These are phyloP conservation scores for Oconnorella tubifera DNA, from an alignment of 2,888 invertebrate species.

Conservation along the genomic window DNA sequence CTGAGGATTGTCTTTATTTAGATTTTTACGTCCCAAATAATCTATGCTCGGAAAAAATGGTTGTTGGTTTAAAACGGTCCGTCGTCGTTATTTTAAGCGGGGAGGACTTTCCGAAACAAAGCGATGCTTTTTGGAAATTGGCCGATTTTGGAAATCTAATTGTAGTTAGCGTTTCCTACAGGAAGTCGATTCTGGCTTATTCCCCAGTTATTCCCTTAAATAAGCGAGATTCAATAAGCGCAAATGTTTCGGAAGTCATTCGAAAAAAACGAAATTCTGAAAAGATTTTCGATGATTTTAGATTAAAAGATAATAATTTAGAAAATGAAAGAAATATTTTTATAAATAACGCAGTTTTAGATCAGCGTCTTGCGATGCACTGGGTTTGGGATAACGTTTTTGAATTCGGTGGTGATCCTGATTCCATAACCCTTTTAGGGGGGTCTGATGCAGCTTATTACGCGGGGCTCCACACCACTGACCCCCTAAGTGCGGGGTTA, in stretches of 20 bases:
- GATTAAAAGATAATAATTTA: too few species aligned
- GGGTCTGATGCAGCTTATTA: conserved; percentile 9
- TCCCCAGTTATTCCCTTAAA: too few species aligned
- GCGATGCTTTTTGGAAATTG: not conserved
- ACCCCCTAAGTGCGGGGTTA: not conserved
- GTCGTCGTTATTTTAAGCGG: too few species aligned
- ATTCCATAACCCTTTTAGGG: conserved; percentile 23
- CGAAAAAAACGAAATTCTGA: too few species aligned
- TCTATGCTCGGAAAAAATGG: too few species aligned
- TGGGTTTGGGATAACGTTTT: conserved; percentile 30
- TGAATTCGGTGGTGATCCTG: conserved; percentile 27
- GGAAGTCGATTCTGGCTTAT: not conserved
- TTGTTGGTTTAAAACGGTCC: too few species aligned
- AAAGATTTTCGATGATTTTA: too few species aligned
- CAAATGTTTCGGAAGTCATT: not conserved
- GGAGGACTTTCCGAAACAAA: not conserved
- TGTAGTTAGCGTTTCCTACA: conserved; percentile 5
- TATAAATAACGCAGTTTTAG: conserved; percentile 19
- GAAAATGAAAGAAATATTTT: not conserved
- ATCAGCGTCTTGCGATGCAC: conserved; percentile 26
- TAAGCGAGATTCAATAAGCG: not conserved
- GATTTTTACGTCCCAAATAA: conserved; percentile 45
- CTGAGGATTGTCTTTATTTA: conserved; percentile 47
- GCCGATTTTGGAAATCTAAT: conserved; percentile 18
- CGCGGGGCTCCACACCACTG: conserved; percentile 11